Evolutionary conservation across 2,113 vertebrate species (phyloP).

Genomic region (Boleophthalmus pectinirostris): DNA sequence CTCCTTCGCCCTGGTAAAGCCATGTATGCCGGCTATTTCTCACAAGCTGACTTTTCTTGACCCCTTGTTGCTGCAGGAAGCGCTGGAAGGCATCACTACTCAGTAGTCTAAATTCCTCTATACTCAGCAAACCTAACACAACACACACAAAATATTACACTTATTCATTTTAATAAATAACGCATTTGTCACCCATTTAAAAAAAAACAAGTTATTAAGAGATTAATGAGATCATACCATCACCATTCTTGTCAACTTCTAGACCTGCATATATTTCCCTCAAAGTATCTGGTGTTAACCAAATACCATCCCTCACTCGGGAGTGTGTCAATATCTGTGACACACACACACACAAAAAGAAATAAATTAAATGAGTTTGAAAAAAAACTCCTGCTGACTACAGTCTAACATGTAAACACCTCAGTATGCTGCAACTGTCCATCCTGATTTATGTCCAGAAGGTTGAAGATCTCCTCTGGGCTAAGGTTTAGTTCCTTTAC

Average conservation of each 20-base stretch:
- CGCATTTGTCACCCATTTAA: not conserved
- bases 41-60: slow-evolving; percentile 90
- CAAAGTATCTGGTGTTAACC: slow-evolving; percentile 95
- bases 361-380: slow-evolving; percentile 4
- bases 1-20: slow-evolving; percentile 95
- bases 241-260: slow-evolving; percentile 89
- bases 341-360: not conserved
- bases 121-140: slow-evolving; percentile 85
- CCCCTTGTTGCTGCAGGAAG: slow-evolving; percentile 86
- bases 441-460: slow-evolving; percentile 94
- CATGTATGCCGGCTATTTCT: slow-evolving; percentile 97
- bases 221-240: slow-evolving; percentile 65
- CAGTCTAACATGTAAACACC: slow-evolving; percentile 74
- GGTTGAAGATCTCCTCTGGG: slow-evolving; percentile 92
- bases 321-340: slow-evolving; percentile 94
- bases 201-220: not conserved
- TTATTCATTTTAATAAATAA: not conserved
- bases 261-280: slow-evolving; percentile 92
- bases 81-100: slow-evolving; percentile 92
- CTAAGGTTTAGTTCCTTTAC: slow-evolving; percentile 89
- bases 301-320: slow-evolving; percentile 91
- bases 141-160: slow-evolving; percentile 7
- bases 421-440: slow-evolving; percentile 92
- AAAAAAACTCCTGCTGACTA: not conserved
- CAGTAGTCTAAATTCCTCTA: slow-evolving; percentile 90